These are phyloP conservation scores for Lycaena phlaeas DNA, from an alignment of 2,888 invertebrate genomes.

Conservation along the genomic window DNA sequence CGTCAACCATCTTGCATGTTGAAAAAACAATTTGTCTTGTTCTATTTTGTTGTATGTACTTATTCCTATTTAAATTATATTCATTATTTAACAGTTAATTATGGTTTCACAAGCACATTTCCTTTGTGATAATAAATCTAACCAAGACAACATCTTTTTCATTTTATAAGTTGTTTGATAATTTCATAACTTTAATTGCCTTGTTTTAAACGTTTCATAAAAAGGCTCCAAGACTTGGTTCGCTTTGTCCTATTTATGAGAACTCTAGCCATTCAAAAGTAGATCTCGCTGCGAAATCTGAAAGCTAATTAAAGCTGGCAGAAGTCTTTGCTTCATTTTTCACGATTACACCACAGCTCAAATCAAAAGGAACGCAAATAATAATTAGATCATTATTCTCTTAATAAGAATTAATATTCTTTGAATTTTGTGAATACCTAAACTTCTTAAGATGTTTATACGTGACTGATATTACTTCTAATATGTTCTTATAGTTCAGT, in stretches of 20 bases:
- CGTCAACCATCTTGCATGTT: no score
- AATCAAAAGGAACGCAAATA: slow-evolving; percentile 12
- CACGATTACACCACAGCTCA: slow-evolving; percentile 18
- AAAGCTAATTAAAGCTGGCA: slow-evolving; percentile 23
- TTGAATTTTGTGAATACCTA: background rate
- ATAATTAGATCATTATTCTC: slow-evolving; percentile 9
- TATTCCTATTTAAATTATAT: no score
- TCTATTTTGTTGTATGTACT: no score
- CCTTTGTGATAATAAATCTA: no score
- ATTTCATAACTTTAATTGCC: slow-evolving; percentile 9
- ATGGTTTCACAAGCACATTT: no score
- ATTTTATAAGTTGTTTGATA: slow-evolving; percentile 4
- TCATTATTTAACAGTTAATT: no score
- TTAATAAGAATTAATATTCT: background rate
- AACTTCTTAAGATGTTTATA: slow-evolving; percentile 43
- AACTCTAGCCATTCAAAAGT: slow-evolving; percentile 18
- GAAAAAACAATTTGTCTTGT: no score
- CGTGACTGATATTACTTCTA: no score
- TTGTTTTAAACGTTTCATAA: slow-evolving; percentile 7
- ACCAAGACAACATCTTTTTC: no score
- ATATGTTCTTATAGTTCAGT: no score
- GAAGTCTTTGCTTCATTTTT: slow-evolving; percentile 16
- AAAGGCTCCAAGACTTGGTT: slow-evolving; percentile 5
- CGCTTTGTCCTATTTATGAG: slow-evolving; percentile 19
- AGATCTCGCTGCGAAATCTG: slow-evolving; percentile 20